phyloP scores from a whole-genome alignment of 1,140 invertebrate genomes.

The Scaptomyza pallida region DNA sequence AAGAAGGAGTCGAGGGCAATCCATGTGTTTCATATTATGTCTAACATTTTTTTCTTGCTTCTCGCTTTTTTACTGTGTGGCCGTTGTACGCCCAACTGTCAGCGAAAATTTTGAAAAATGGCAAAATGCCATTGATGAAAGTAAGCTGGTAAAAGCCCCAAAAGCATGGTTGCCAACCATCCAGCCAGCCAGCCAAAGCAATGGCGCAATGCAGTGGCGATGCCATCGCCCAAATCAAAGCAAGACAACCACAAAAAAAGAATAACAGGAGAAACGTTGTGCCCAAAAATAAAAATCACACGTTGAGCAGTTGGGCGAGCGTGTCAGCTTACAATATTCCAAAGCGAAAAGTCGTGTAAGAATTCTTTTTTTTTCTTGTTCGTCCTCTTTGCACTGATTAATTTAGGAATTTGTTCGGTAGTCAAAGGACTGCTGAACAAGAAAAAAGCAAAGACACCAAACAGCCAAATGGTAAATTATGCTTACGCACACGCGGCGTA shows the following conservation, averaged over 20 bases:
- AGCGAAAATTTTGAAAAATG: slow-evolving; percentile 83
- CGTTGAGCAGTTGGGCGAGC: slow-evolving; percentile 11
- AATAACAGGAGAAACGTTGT: slow-evolving; percentile 23
- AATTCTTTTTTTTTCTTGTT: slow-evolving; percentile 43
- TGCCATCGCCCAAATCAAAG: slow-evolving; percentile 59
- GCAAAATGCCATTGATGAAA: slow-evolving; percentile 82
- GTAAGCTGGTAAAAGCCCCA: slow-evolving; percentile 53
- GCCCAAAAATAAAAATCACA: slow-evolving; percentile 30
- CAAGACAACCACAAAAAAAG: slow-evolving; percentile 39
- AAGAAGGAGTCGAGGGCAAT: background rate
- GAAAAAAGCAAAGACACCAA: background rate
- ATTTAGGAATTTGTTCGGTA: slow-evolving; percentile 70
- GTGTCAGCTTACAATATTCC: slow-evolving; percentile 72
- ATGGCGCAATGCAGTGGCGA: slow-evolving; percentile 63
- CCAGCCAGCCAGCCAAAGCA: slow-evolving; percentile 30
- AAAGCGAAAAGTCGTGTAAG: slow-evolving; percentile 83
- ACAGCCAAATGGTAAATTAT: slow-evolving; percentile 29
- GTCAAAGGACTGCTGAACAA: slow-evolving; percentile 35
- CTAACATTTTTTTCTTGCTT: slow-evolving; percentile 50
- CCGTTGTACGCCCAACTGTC: slow-evolving; percentile 63
- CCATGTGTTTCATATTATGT: slow-evolving; percentile 61
- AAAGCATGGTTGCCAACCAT: slow-evolving; percentile 10
- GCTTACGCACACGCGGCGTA: slow-evolving; percentile 60
- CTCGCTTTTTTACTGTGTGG: slow-evolving; percentile 3
- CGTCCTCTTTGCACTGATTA: slow-evolving; percentile 68